Conservation (phyloP, 2,888 invertebrate genomes). For the Drosophila lacicola region DNA sequence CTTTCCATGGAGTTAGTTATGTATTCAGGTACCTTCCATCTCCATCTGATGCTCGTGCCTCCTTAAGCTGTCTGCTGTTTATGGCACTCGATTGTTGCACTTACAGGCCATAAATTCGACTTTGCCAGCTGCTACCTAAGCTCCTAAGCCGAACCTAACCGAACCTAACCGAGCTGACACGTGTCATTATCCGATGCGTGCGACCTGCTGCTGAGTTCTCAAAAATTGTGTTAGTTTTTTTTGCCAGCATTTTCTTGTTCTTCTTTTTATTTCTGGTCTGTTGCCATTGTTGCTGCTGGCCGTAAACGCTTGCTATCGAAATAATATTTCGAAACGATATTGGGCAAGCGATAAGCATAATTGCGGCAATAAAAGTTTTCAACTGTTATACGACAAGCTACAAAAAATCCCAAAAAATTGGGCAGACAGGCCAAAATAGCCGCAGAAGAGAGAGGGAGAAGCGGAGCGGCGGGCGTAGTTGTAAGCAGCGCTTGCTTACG, state of each 20-base stretch:
- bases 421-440: conserved; percentile 14
- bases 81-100: conserved; percentile 23
- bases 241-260: conserved; percentile 5
- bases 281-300: conserved; percentile 14
- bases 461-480: conserved; percentile 8
- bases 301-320: conserved; percentile 71
- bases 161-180: conserved; percentile 22
- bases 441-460: not conserved
- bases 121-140: conserved; percentile 50
- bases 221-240: conserved; percentile 19
- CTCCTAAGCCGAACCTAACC: conserved; percentile 8
- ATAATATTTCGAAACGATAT: conserved; percentile 81
- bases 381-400: conserved; percentile 78
- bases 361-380: conserved; percentile 84
- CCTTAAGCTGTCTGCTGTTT: conserved; percentile 30
- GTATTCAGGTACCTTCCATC: conserved; percentile 7
- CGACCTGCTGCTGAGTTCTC: conserved; percentile 49
- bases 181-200: conserved; percentile 42
- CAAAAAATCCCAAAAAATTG: conserved; percentile 22
- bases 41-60: not conserved
- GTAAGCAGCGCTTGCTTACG: conserved; percentile 53
- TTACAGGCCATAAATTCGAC: conserved; percentile 37
- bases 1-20: not conserved
- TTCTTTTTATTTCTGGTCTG: not conserved
- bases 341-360: conserved; percentile 83